Evolutionary conservation across 2,797 vertebrate species (phyloP).

Genomic region (Mus spretus): DNA sequence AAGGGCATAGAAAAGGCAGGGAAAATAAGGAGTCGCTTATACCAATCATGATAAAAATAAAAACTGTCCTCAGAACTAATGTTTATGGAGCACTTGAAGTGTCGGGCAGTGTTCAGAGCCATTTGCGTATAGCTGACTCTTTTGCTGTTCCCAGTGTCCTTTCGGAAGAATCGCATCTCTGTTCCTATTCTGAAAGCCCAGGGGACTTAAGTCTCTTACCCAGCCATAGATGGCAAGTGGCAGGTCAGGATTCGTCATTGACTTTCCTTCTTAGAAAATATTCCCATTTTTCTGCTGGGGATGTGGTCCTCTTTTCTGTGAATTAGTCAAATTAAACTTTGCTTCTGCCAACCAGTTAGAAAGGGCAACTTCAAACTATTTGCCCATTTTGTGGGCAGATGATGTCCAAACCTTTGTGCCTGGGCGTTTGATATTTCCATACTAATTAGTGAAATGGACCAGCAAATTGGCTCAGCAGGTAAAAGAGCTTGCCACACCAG

Average conservation of each 20-base stretch:
- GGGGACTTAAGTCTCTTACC: not conserved
- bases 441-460: not conserved
- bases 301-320: not conserved
- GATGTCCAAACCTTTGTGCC: not conserved
- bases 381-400: not conserved
- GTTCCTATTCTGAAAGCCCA: not conserved
- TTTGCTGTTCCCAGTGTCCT: not conserved
- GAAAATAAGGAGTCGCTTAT: not conserved
- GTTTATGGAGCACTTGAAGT: not conserved
- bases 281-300: not conserved
- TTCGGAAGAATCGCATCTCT: not conserved
- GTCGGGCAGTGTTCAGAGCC: not conserved
- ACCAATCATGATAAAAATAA: not conserved
- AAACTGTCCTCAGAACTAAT: not conserved
- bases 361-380: not conserved
- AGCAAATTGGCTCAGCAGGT: not conserved
- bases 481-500: not conserved
- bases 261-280: not conserved
- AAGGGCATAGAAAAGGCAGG: not conserved
- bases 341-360: slow-evolving; percentile 2
- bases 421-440: not conserved
- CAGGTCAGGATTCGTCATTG: not conserved
- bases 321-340: not conserved
- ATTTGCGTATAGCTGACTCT: not conserved
- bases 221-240: not conserved